Evolutionary conservation across 2,888 invertebrate species (phyloP).

Genomic region (Nematopogon swammerdamellus): DNA sequence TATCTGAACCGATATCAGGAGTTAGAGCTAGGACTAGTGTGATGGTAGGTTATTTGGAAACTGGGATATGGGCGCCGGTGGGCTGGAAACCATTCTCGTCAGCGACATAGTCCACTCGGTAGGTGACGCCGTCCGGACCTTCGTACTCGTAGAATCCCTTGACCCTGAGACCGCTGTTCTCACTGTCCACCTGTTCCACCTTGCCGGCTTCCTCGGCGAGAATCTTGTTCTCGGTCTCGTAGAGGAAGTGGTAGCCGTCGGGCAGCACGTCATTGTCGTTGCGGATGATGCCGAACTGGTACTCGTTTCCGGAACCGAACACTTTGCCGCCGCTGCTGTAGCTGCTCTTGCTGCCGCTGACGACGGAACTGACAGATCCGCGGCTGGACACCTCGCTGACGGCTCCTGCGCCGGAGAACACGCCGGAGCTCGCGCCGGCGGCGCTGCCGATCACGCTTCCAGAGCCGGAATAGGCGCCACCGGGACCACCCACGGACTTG

Average conservation of each 20-base stretch:
- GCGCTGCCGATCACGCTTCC: conserved; percentile 7
- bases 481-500: conserved; percentile 15
- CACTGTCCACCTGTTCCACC: conserved; percentile 29
- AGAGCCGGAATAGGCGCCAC: conserved; percentile 1
- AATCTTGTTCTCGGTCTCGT: conserved; percentile 49
- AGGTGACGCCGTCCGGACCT: conserved; percentile 40
- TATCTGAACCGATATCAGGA: background rate
- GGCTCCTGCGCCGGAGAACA: background rate
- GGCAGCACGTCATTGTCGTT: conserved; percentile 30
- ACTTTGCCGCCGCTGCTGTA: conserved; percentile 6
- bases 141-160: conserved; percentile 44
- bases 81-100: conserved; percentile 44
- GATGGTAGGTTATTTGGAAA: background rate
- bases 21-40: background rate
- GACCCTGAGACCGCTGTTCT: conserved; percentile 26
- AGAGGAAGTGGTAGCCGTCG: conserved; percentile 45
- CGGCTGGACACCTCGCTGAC: background rate
- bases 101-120: conserved; percentile 47
- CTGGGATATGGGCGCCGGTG: conserved; percentile 32
- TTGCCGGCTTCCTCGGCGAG: conserved; percentile 42
- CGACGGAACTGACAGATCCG: background rate
- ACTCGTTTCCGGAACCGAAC: conserved; percentile 18
- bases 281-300: conserved; percentile 42
- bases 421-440: conserved; percentile 1
- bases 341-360: background rate